Evolutionary conservation across 2,888 invertebrate species (phyloP), one percentile per base, ranked within the genome.

Genomic region (Diloba caeruleocephala): DNA sequence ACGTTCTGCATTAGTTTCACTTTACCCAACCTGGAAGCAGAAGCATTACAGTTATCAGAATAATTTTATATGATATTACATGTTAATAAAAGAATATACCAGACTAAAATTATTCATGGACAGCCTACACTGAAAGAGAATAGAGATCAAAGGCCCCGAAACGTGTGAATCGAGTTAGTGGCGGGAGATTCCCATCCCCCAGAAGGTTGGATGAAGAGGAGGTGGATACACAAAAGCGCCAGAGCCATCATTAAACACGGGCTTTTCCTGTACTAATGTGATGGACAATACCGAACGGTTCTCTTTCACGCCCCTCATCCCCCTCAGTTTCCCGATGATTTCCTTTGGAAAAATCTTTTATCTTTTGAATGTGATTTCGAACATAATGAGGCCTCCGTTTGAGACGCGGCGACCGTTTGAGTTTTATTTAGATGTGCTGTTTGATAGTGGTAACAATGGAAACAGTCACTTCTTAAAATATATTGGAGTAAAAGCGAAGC

Each of bases 161-260:
- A 86, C 79, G 85, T 88, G 87, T 85, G 89, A 85, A 87, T 85
- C 72, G 74, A 81, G 82, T 85, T 82, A 82, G 75, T 52, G 55
- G 55, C 31, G 60, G 65, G 58, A 10, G 45, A 15, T 21, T 4
- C 46, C 10, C 53, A 43, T 7, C 38, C 61, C 64, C 43, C 21
- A 17, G 10, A 2, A 1, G 12, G 26, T 7, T 26, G 49, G 28
- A 54, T 38, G 25, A 46, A 28, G 65, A 64, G 60, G 61, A 52
- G 21, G 21, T 61, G 71, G 67, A 55, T 53, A 58, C 73, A 79
- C 78, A 81, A 82, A 81, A 80, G 81, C 72, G 65, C 77, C 75
- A 74, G 73, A 37, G 54, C 71, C 81, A 71, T 86, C 88, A 87
- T 87, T 88, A 86, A 84, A 84, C 77, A 78, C 74, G 72, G 79